phyloP scores from a whole-genome alignment of 2,113 vertebrate genomes.

The Aplodontia rufa region DNA sequence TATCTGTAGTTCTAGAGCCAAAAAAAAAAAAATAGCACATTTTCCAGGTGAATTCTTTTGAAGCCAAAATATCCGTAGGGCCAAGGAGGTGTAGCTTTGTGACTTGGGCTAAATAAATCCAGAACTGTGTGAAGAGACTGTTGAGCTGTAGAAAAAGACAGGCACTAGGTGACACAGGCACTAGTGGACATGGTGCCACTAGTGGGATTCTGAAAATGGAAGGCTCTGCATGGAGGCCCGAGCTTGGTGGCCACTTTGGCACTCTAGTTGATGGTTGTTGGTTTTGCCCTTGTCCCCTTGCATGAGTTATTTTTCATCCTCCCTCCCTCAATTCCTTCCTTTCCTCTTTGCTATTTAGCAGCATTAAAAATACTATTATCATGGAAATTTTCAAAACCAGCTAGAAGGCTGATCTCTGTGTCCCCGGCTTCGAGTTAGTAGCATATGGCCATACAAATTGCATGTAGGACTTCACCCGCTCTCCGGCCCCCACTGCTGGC shows the following conservation, averaged over 20 bases:
- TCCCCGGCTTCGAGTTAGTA: neutral
- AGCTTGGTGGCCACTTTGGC: neutral
- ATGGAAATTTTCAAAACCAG: neutral
- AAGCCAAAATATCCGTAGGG: neutral
- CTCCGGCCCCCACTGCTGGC: neutral
- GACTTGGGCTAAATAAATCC: neutral
- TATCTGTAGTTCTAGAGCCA: neutral
- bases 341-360: neutral
- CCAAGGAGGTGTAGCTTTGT: neutral
- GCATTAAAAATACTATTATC: neutral
- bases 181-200: neutral
- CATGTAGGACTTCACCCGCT: neutral
- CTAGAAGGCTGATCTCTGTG: neutral
- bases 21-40: neutral
- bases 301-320: rapidly evolving
- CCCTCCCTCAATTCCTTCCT: rapidly evolving
- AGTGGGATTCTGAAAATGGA: neutral
- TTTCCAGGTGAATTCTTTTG: neutral
- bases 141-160: neutral
- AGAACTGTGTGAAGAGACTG: neutral
- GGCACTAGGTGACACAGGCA: too few species aligned
- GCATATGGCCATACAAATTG: neutral
- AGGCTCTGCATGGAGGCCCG: neutral
- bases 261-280: neutral
- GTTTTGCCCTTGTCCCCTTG: neutral